A percentile compares a stretch with the other conserved stretches of the same genome.
phyloP scores from a whole-genome alignment of 2,888 invertebrate genomes.

The Chironomus tentans region DNA sequence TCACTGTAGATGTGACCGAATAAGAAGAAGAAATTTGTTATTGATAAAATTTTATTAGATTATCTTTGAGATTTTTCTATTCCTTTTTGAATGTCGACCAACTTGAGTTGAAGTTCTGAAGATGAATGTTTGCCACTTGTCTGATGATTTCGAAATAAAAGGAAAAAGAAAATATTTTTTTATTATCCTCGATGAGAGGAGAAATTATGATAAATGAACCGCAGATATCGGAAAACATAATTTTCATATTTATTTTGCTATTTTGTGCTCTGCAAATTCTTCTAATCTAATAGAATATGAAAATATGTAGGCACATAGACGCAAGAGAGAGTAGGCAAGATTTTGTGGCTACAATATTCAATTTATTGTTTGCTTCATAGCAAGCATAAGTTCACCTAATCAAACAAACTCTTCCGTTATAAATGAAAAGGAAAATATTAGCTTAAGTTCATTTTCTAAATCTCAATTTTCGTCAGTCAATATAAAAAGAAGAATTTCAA shows the following conservation, averaged over 20 bases:
- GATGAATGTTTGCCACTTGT: neutral
- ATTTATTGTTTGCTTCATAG: too few species aligned
- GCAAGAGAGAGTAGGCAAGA: too few species aligned
- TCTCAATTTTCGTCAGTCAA: too few species aligned
- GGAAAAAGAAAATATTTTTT: neutral
- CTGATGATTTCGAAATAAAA: neutral
- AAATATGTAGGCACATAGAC: neutral
- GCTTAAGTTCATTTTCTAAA: neutral
- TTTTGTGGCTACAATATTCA: neutral
- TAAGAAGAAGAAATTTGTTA: neutral
- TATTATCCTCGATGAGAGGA: neutral
- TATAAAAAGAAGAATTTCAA: too few species aligned
- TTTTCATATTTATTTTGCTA: neutral
- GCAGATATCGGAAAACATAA: neutral
- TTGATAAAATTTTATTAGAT: neutral
- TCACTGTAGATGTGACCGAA: neutral
- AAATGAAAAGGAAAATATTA: neutral
- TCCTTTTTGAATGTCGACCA: too few species aligned
- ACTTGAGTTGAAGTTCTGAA: too few species aligned
- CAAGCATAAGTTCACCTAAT: neutral
- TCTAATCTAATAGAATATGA: neutral
- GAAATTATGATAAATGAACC: conserved; percentile 15
- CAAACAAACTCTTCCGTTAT: neutral
- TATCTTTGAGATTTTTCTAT: conserved; percentile 2
- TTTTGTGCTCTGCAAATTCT: too few species aligned